phyloP scores from a whole-genome alignment of 2,113 vertebrate genomes.

The Cyphomyrus plagiostoma region DNA sequence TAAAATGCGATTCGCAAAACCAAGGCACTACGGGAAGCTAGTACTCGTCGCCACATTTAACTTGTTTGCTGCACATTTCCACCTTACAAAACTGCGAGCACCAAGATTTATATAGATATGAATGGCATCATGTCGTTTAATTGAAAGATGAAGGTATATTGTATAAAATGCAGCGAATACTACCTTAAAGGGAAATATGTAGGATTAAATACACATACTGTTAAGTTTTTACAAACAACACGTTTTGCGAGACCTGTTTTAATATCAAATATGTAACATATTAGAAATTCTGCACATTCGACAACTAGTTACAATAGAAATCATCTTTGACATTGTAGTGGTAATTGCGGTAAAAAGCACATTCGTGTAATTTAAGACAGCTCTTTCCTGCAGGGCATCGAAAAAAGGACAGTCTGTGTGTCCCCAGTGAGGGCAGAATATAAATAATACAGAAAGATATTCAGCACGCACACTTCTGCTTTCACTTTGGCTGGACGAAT shows the following conservation, averaged over 20 bases:
- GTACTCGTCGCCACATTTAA: not conserved
- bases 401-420: not conserved
- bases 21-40: not conserved
- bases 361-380: not conserved
- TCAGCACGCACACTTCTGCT: not conserved
- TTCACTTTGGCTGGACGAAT: not conserved
- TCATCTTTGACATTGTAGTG: not conserved
- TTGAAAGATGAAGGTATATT: not conserved
- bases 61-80: not conserved
- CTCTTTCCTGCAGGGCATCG: not conserved
- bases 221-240: not conserved
- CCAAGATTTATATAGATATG: not conserved
- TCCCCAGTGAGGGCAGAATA: not conserved
- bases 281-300: not conserved
- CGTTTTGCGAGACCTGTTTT: not conserved
- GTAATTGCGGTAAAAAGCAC: not conserved
- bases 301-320: not conserved
- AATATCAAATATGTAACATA: not conserved
- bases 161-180: not conserved
- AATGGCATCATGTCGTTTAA: not conserved
- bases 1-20: not conserved
- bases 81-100: not conserved
- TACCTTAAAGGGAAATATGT: not conserved
- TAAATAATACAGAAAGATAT: constrained; percentile 1
- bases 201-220: not conserved